Base-by-base conservation (phyloP, 1,140 invertebrate genomes). In the Theocolax elegans region DNA sequence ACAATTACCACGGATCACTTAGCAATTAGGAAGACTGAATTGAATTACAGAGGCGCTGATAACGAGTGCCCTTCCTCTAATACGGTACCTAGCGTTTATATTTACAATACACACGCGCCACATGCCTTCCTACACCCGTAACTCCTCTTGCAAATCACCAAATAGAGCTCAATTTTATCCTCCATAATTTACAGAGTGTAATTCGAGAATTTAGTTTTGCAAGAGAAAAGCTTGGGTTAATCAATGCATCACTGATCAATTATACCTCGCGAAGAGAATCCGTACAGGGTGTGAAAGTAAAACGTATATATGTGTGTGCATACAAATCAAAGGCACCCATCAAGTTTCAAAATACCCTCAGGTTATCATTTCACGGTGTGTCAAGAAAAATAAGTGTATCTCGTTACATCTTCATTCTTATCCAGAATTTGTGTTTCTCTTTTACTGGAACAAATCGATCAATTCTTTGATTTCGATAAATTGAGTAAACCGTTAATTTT, bases 201-300 rank as follows among this genome's bases (percentile, higher is more conserved):
- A 81, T 81, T 81, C 75, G 76, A 77, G 78, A 82, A 78, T 77
- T 79, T 73, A 75, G 71, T 67, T 64, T 65, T 49, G 54, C 6
- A 56, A 54, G 65, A 67, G 69, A 70, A 68, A 59, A 54, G 56
- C 54, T 46, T 35, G 27, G 68, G 68, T 53, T 82, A 83, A 81
- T 82, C 81, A 83, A 83, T 81, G 80, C 80, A 76, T 78, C 76
- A 77, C 80, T 80, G 81, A 82, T 82, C 74, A 72, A 76, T 74
- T 81, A 77, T 78, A 71, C 75, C 60, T 73, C 73, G 75, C 31
- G 4, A 4, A 10, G 31, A 4, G 10, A 4, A 35, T 35, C 4
- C 10, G 10, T 35, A 35, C 31, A 35, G n/a, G n/a, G n/a, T n/a
- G n/a, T n/a, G n/a, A n/a, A n/a, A n/a, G n/a, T n/a, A n/a, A n/a